Evolutionary conservation across 2,888 invertebrate species (phyloP).

Genomic region (Dicycla oo): DNA sequence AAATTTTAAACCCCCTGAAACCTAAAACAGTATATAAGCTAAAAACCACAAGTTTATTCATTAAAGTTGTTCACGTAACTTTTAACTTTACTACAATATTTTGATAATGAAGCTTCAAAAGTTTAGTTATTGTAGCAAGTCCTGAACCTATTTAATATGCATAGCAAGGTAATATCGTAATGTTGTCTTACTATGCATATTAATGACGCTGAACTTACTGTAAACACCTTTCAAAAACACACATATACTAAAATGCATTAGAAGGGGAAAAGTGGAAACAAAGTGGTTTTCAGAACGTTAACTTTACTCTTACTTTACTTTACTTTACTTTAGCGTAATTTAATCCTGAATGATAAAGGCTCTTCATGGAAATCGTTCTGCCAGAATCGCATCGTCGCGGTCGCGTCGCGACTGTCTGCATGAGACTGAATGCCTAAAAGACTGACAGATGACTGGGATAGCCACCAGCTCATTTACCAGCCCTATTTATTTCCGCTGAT

Average conservation of each 20-base stretch:
- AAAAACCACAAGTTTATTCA: neutral
- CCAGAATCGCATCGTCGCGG: too few relatives aligned
- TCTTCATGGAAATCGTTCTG: too few relatives aligned
- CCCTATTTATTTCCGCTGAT: too few relatives aligned
- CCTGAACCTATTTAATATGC: constrained; percentile 44
- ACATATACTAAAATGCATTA: neutral
- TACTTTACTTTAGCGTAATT: too few relatives aligned
- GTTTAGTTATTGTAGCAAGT: constrained; percentile 32
- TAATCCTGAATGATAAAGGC: neutral
- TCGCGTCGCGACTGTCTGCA: too few relatives aligned
- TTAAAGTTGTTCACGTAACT: neutral
- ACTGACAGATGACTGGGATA: neutral
- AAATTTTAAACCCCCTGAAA: too few relatives aligned
- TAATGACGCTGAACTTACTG: constrained; percentile 32
- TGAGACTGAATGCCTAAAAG: neutral
- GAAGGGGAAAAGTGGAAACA: neutral
- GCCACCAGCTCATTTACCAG: neutral
- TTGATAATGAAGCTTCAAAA: constrained; percentile 30
- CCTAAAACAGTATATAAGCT: neutral
- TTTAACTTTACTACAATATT: constrained; percentile 29
- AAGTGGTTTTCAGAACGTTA: too few relatives aligned
- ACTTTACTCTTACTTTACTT: neutral
- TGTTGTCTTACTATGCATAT: constrained; percentile 51
- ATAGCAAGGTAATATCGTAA: constrained; percentile 32
- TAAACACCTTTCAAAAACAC: constrained; percentile 24